Conservation (phyloP, 2,113 vertebrate genomes). For the Tragelaphus buxtoni region DNA sequence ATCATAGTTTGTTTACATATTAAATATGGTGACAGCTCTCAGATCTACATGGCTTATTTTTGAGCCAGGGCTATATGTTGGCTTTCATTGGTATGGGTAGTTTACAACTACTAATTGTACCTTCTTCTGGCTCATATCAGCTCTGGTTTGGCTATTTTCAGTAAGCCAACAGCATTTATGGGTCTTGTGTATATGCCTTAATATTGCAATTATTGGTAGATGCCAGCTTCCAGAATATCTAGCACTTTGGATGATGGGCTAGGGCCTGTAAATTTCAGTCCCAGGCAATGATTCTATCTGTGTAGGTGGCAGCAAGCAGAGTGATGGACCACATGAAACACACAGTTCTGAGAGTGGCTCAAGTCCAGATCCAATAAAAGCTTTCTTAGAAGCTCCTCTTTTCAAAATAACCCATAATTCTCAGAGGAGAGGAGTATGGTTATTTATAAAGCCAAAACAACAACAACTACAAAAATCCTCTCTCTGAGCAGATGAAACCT, state of each 20-base stretch:
- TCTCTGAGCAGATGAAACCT: conserved; percentile 31
- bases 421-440: conserved; percentile 7
- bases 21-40: conserved; percentile 9
- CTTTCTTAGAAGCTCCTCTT: conserved; percentile 45
- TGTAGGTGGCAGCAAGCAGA: conserved; percentile 28
- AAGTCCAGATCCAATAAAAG: conserved; percentile 31
- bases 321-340: conserved; percentile 23
- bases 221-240: not conserved
- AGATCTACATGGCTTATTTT: not conserved
- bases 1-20: not conserved
- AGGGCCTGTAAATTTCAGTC: conserved; percentile 1
- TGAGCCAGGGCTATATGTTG: not conserved
- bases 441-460: conserved; percentile 35
- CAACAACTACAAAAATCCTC: not conserved
- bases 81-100: not conserved
- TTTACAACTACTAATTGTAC: not conserved
- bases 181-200: not conserved
- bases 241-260: not conserved
- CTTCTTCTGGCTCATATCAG: not conserved
- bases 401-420: conserved; percentile 29
- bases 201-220: not conserved
- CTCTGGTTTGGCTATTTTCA: not conserved
- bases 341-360: conserved; percentile 6
- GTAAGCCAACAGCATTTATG: not conserved
- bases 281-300: not conserved